Evolutionary conservation across 1,140 invertebrate genomes (phyloP).

Genomic region (Pinna nobilis): DNA sequence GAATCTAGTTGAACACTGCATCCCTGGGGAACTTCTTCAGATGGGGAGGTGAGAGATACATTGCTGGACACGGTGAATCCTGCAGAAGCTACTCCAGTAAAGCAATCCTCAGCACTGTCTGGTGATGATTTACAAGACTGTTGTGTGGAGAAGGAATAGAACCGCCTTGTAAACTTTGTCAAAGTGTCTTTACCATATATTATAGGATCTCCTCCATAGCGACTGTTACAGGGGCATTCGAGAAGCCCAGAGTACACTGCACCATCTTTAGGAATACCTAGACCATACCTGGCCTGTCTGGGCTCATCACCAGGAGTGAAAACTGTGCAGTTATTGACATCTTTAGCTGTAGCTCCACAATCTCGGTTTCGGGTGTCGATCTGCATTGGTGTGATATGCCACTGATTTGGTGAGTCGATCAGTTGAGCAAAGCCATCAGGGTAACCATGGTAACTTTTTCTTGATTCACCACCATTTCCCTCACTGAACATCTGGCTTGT

Average conservation of each 20-base stretch:
- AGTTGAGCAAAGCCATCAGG: conserved; percentile 42
- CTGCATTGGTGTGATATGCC: conserved; percentile 50
- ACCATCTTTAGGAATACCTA: conserved; percentile 37
- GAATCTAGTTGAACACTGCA: conserved; percentile 17
- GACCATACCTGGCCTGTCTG: conserved; percentile 38
- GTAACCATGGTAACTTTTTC: conserved; percentile 47
- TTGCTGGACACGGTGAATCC: conserved; percentile 32
- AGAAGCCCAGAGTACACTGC: conserved; percentile 39
- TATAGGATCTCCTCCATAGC: conserved; percentile 39
- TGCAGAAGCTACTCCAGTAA: conserved; percentile 12
- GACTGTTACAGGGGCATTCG: conserved; percentile 43
- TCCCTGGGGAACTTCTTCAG: conserved; percentile 15
- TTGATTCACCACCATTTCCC: conserved; percentile 46
- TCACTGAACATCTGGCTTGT: conserved; percentile 48
- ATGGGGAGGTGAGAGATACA: conserved; percentile 7
- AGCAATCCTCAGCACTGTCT: conserved; percentile 12
- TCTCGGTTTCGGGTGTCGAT: conserved; percentile 47
- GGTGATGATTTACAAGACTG: conserved; percentile 7
- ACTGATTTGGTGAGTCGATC: conserved; percentile 42
- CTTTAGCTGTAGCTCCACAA: conserved; percentile 39
- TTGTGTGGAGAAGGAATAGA: conserved; percentile 24
- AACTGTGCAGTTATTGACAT: conserved; percentile 40
- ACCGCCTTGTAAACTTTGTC: conserved; percentile 34
- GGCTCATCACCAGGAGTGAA: conserved; percentile 35
- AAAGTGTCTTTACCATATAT: conserved; percentile 36